Evolutionary conservation across 2,797 vertebrate species (phyloP).

Genomic region (Sebastes glaucus): DNA sequence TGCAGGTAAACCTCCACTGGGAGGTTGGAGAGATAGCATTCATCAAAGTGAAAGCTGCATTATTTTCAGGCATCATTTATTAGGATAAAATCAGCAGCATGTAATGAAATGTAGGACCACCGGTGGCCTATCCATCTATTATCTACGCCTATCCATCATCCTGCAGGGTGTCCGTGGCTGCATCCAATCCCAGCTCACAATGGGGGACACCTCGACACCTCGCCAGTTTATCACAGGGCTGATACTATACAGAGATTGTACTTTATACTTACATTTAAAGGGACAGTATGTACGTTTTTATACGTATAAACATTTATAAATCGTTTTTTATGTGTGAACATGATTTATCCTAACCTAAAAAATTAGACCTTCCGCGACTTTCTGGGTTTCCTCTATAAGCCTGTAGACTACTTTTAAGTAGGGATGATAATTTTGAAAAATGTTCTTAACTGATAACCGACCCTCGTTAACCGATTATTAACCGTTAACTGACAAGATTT

Average conservation of each 20-base stretch:
- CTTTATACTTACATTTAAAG: neutral
- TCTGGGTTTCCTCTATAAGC: too few relatives aligned
- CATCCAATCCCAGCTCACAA: neutral
- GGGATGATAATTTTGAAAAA: too few relatives aligned
- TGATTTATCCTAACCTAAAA: too few relatives aligned
- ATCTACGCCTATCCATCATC: neutral
- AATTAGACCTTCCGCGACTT: too few relatives aligned
- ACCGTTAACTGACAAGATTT: too few relatives aligned
- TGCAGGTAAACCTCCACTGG: conserved; percentile 17
- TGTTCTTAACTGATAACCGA: too few relatives aligned
- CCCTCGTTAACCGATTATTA: too few relatives aligned
- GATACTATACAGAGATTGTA: too few relatives aligned
- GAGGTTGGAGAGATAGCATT: neutral
- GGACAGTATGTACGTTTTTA: too few relatives aligned
- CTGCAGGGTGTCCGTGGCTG: neutral
- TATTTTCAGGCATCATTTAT: conserved; percentile 11
- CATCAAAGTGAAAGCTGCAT: neutral
- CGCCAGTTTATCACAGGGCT: neutral
- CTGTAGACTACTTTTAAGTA: too few relatives aligned
- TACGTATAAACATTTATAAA: too few relatives aligned
- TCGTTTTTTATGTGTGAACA: too few relatives aligned
- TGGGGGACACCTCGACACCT: neutral
- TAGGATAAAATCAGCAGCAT: neutral
- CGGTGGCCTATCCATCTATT: neutral
- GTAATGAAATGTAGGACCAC: neutral